These are phyloP conservation scores for Bombus sibiricus DNA, from an alignment of 1,140 invertebrate species.

Conservation along the genomic window DNA sequence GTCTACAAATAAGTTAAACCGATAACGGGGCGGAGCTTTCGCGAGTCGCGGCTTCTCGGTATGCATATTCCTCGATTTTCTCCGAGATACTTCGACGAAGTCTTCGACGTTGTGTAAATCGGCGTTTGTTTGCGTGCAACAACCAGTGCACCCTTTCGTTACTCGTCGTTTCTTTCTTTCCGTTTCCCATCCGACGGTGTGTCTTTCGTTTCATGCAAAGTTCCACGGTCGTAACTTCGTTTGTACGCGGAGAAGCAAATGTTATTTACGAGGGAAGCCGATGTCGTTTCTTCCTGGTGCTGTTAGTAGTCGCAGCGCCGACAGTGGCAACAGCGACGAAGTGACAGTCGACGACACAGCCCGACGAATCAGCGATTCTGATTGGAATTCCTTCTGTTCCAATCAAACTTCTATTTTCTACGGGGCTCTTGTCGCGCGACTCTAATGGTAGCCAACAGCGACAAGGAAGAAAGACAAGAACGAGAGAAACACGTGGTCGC, in stretches of 20 bases:
- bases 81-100: not conserved
- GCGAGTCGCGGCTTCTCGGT: not conserved
- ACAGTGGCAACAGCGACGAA: not conserved
- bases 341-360: conserved; percentile 31
- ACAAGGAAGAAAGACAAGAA: not conserved
- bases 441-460: conserved; percentile 57
- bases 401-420: conserved; percentile 75
- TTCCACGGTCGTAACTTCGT: conserved; percentile 66
- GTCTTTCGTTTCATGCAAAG: conserved; percentile 54
- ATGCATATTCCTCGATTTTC: conserved; percentile 35
- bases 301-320: not conserved
- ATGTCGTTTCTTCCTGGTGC: conserved; percentile 21
- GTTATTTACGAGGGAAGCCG: conserved; percentile 72
- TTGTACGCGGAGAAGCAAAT: conserved; percentile 63
- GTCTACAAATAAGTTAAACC: conserved; percentile 8
- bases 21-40: not conserved
- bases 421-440: conserved; percentile 62
- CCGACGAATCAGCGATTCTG: conserved; percentile 50
- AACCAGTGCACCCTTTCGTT: conserved; percentile 20
- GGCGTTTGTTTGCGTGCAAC: conserved; percentile 54
- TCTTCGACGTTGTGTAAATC: conserved; percentile 59
- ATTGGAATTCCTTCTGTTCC: conserved; percentile 74
- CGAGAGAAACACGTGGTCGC: not conserved
- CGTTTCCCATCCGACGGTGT: not conserved
- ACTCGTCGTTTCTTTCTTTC: conserved; percentile 15